Conservation (phyloP, 2,113 vertebrate species). For the Cygnus atratus region DNA sequence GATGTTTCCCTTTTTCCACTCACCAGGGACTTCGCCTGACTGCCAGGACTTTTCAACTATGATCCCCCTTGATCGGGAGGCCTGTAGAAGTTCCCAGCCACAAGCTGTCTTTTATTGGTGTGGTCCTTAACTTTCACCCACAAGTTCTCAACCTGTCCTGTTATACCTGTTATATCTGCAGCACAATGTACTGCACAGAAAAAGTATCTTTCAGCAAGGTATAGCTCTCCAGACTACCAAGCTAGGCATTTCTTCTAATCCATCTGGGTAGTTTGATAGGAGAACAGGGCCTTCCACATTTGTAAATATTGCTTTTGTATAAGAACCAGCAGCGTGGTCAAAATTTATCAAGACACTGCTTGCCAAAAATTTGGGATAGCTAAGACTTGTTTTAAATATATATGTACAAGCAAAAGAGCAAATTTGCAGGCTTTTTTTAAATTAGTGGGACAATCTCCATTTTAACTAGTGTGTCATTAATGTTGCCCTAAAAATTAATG, state of each 20-base stretch:
- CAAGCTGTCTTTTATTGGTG: no score
- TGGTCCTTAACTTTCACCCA: no score
- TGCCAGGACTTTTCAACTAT: no score
- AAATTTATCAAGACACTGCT: not conserved
- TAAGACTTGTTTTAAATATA: not conserved
- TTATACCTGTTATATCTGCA: not conserved
- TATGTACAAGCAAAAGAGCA: not conserved
- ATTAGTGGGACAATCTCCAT: not conserved
- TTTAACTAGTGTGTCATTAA: not conserved
- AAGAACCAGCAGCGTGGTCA: fast-evolving
- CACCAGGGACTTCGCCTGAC: no score
- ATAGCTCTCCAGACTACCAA: not conserved
- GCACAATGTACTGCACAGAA: no score
- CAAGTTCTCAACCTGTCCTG: no score
- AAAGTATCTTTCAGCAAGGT: not conserved
- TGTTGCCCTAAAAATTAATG: not conserved
- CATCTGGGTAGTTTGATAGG: not conserved
- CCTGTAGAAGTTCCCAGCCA: no score
- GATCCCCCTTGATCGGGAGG: no score
- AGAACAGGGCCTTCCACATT: not conserved
- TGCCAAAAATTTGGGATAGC: not conserved
- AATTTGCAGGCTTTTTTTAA: not conserved
- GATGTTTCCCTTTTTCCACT: no score
- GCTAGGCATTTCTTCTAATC: not conserved
- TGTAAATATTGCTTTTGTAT: not conserved